Base-by-base conservation (phyloP, 2,888 invertebrate genomes). In the Ischnus inquisitorius region DNA sequence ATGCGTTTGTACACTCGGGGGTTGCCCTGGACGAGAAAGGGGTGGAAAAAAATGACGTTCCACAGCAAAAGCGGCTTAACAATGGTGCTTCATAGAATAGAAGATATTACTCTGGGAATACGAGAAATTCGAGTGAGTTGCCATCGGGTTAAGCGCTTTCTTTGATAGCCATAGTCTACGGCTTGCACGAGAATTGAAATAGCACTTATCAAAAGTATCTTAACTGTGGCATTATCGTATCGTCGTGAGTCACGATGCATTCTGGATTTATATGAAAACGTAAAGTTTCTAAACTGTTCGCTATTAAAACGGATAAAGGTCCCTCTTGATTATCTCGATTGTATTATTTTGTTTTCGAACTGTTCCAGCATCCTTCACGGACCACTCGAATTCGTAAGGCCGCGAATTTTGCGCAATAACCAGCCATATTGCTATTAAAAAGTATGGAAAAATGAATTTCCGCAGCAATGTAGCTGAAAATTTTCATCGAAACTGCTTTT, bases 161-260 rank as follows among this genome's bases (percentile, higher is more conserved):
- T 72, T 74, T 68, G 60, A 62, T 60, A 60, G 48, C 48, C 3
- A 25, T 41, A 68, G 28, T 48, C 57, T 8, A 10, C 19, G 54
- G 8, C 54, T 19, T 3, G 3, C 54, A 41, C 60, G 79, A 46
- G 67, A 74, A 80, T 74, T 60, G 79, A 60, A 74, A 68, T 60
- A 60, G 67, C 54, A 74, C 74, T 79, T 74, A 79, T 74, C 79
- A 74, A 74, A 80, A 67, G 74, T 68, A 74, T 46, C 57, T 16
- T 12, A 34, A 22, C 22, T 48, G 16, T 12, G 10, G 22, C 25
- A 34, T 34, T 34, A 34, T 34, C 34, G 41, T 28, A 77, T 67
- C 54, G 19, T 41, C 28, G 25, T n/a, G 10, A 19, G 10, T 10
- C 22, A 54, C 22, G 1, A 54, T 54, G 54, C 2, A 76, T 76